phyloP scores from a whole-genome alignment of 2,888 invertebrate genomes.

The Merodon equestris region DNA sequence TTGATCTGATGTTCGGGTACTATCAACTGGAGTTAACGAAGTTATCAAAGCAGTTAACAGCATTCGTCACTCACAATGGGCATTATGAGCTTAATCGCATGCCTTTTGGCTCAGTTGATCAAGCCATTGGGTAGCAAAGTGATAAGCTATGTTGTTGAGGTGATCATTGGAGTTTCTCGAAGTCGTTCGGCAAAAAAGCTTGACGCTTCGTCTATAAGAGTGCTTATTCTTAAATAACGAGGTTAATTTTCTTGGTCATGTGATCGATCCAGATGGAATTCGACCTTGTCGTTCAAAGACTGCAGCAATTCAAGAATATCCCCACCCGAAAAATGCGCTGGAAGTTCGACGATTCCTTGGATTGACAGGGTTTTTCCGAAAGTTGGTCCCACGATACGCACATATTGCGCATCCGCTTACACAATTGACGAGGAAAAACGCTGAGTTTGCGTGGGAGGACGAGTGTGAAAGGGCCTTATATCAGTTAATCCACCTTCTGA shows the following conservation, averaged over 20 bases:
- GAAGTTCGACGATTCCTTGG: slow-evolving; percentile 72
- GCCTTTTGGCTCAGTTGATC: slow-evolving; percentile 73
- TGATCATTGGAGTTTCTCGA: slow-evolving; percentile 21
- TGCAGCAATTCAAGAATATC: neutral
- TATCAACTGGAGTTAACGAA: slow-evolving; percentile 70
- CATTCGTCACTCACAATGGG: slow-evolving; percentile 75
- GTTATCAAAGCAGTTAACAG: slow-evolving; percentile 68
- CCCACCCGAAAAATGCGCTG: slow-evolving; percentile 59
- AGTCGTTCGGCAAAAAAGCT: neutral
- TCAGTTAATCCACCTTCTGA: neutral
- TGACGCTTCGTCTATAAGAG: slow-evolving; percentile 51
- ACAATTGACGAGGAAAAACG: slow-evolving; percentile 43
- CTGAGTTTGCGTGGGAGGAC: neutral
- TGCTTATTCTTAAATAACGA: slow-evolving; percentile 68
- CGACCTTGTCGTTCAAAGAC: slow-evolving; percentile 67
- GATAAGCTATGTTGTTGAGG: slow-evolving; percentile 47
- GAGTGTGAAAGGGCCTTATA: neutral
- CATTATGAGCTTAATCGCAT: slow-evolving; percentile 74
- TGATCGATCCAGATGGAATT: slow-evolving; percentile 69
- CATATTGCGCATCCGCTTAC: slow-evolving; percentile 70
- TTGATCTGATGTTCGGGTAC: slow-evolving; percentile 70
- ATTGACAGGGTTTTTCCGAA: slow-evolving; percentile 72
- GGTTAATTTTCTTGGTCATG: slow-evolving; percentile 71
- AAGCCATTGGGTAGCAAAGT: slow-evolving; percentile 38
- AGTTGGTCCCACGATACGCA: slow-evolving; percentile 70